Evolutionary conservation across 2,113 vertebrate genomes (phyloP), one percentile per base, ranked within the genome.

Genomic region (Pygoscelis adeliae): DNA sequence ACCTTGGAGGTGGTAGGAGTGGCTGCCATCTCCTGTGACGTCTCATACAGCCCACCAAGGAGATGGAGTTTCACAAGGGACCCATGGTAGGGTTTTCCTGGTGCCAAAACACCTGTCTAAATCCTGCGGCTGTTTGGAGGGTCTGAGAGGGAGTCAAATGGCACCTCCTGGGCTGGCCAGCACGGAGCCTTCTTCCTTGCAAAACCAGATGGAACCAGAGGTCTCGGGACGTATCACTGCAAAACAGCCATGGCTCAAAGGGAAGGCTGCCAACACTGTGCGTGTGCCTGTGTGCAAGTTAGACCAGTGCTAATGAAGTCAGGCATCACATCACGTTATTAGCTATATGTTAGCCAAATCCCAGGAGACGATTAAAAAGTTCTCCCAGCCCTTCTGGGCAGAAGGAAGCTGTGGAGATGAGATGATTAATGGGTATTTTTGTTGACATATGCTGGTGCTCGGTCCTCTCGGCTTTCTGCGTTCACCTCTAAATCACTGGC

Each of bases 341-440:
- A 91, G 38, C 74, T 67, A 5, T 70, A 42, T n/a, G 49, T 73
- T 73, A 89, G 83, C 74, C 80, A 96, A 21, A 76, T 85, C 83
- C 52, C 79, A 66, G 66, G 40, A 50, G 58, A 70, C 86, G 18
- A 87, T 81, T 77, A 56, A 93, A 92, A 92, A 66, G 23, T 85
- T 91, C 66, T 87, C 27, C 53, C 46, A 4, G 20, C 47, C 36
- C 73, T 89, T 89, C 59, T 76, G 63, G 65, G 61, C 29, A 12
- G 42, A 44, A 87, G 26, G 61, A 83, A 89, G 20, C 47, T 76
- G 34, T 79, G 59, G 44, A 50, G 76, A 58, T 93, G 26, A 53
- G 46, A 61, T 76, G 49, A 90, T 82, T 92, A 82, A 89, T 87
- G 69, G 20, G 11, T 49, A 40, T 71, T 97, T 96, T 82, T 92